These are phyloP conservation scores for Thamnophis sirtalis DNA, from an alignment of 2,113 vertebrate genomes.

Conservation along the genomic window DNA sequence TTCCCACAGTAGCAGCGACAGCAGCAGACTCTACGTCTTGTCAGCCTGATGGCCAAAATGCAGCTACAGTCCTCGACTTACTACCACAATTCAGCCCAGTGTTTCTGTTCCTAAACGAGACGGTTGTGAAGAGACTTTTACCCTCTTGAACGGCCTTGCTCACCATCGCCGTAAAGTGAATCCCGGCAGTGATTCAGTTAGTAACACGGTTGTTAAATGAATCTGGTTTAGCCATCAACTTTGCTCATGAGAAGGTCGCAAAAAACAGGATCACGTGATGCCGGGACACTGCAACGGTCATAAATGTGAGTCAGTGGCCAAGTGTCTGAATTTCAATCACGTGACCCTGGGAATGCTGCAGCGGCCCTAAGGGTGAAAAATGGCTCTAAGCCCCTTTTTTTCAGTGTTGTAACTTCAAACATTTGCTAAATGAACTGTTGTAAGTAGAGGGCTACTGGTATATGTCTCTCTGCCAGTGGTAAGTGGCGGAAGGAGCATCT, in stretches of 20 bases:
- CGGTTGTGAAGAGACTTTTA: fast-evolving
- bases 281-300: too few species aligned
- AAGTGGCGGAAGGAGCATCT: too few species aligned
- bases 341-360: too few species aligned
- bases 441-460: not conserved
- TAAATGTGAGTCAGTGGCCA: too few species aligned
- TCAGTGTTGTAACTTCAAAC: too few species aligned
- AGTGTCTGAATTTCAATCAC: too few species aligned
- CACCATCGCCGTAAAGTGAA: not conserved
- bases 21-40: not conserved
- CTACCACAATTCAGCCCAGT: too few species aligned
- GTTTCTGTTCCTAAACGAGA: not conserved
- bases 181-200: not conserved
- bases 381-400: too few species aligned
- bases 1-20: not conserved
- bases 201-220: not conserved
- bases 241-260: not conserved
- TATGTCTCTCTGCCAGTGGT: too few species aligned
- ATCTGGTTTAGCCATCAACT: not conserved
- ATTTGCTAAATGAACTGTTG: too few species aligned
- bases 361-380: too few species aligned
- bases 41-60: not conserved
- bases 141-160: not conserved
- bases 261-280: not conserved
- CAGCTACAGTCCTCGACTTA: not conserved